Conservation (phyloP, 2,797 vertebrate genomes). For the Pygocentrus nattereri region DNA sequence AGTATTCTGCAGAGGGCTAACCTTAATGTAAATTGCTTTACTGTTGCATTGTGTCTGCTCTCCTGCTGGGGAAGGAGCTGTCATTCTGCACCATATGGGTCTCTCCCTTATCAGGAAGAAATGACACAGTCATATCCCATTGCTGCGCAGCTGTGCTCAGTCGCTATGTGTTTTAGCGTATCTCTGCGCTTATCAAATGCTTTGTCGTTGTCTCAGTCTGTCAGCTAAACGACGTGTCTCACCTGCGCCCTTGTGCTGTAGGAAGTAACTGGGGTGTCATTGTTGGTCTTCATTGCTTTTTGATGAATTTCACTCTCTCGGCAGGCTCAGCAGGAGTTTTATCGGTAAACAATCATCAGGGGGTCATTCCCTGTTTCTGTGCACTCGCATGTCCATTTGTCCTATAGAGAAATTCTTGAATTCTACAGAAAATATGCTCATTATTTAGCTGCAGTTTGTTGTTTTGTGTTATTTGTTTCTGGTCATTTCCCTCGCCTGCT, state of each 20-base stretch:
- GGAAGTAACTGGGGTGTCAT: constrained; percentile 30
- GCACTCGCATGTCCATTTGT: constrained; percentile 37
- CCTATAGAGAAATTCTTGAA: constrained; percentile 26
- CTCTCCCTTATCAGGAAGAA: constrained; percentile 11
- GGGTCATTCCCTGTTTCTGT: constrained; percentile 39
- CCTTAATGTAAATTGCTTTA: constrained; percentile 46
- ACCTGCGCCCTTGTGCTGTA: not conserved
- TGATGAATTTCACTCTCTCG: constrained; percentile 22
- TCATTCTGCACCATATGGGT: constrained; percentile 17
- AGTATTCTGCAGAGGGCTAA: constrained; percentile 31
- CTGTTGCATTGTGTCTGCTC: constrained; percentile 14
- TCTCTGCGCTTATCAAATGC: constrained; percentile 16
- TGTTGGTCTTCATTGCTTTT: constrained; percentile 1
- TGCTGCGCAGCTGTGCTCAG: constrained; percentile 25
- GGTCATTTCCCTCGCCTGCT: constrained; percentile 37
- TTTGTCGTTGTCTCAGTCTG: constrained; percentile 8
- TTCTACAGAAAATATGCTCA: constrained; percentile 36
- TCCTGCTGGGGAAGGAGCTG: constrained; percentile 24
- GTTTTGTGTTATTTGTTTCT: constrained; percentile 54
- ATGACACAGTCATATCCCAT: constrained; percentile 30
- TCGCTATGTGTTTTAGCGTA: constrained; percentile 5
- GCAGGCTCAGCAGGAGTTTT: constrained; percentile 14
- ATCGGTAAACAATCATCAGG: constrained; percentile 16
- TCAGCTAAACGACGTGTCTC: constrained; percentile 18
- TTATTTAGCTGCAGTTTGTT: constrained; percentile 49